A percentile compares a stretch with the other conserved stretches of the same genome.
These are phyloP conservation scores for Trichopria drosophilae DNA, from an alignment of 2,888 invertebrate species.

Conservation along the genomic window DNA sequence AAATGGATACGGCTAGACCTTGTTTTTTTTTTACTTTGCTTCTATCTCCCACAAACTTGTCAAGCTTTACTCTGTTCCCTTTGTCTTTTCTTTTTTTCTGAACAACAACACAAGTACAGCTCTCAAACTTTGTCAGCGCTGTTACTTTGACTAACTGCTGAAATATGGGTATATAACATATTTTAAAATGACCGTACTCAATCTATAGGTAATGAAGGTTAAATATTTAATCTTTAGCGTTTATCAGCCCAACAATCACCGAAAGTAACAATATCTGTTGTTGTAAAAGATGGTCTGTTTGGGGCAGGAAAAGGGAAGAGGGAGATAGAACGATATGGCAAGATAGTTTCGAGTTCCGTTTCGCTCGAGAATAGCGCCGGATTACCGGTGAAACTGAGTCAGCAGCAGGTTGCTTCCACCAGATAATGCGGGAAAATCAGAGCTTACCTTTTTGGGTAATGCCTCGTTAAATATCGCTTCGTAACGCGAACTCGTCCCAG, in stretches of 20 bases:
- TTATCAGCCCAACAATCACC: too few relatives aligned
- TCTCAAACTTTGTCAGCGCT: neutral
- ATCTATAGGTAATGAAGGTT: too few relatives aligned
- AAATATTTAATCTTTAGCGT: neutral
- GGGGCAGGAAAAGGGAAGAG: neutral
- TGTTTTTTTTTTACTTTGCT: slow-evolving; percentile 28
- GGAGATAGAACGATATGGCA: slow-evolving; percentile 17
- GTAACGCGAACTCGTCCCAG: slow-evolving; percentile 32
- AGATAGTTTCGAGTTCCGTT: slow-evolving; percentile 41
- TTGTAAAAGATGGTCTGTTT: too few relatives aligned
- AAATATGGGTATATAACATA: too few relatives aligned
- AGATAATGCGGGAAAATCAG: slow-evolving; percentile 50
- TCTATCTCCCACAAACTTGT: neutral
- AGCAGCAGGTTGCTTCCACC: slow-evolving; percentile 42
- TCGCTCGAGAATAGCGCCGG: slow-evolving; percentile 39
- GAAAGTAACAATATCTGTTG: too few relatives aligned
- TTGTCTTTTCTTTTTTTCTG: slow-evolving; percentile 16
- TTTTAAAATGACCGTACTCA: too few relatives aligned
- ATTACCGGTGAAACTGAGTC: slow-evolving; percentile 47
- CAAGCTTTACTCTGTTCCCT: slow-evolving; percentile 15
- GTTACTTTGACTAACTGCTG: too few relatives aligned
- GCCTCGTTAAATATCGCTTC: slow-evolving; percentile 48
- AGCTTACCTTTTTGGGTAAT: slow-evolving; percentile 46
- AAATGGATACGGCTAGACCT: slow-evolving; percentile 49
- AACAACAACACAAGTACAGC: neutral